Percentiles rank a stretch among this genome's conserved stretches.
Evolutionary conservation across 1,140 invertebrate genomes (phyloP).

Genomic region (Trichomalopsis sarcophagae): DNA sequence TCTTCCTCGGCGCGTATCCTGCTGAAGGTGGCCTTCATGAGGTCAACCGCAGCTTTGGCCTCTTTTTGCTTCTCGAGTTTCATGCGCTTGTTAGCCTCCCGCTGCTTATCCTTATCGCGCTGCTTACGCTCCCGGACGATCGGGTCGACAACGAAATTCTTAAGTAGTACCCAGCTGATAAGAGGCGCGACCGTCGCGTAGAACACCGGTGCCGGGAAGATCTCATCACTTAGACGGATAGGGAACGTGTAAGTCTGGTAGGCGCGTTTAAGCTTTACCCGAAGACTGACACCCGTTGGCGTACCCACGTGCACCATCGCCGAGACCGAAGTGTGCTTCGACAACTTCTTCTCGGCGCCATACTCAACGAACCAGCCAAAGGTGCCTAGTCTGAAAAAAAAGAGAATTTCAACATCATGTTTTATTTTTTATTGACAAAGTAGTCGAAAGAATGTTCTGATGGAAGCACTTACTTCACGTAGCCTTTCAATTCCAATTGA

Average conservation of each 20-base stretch:
- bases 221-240: constrained; percentile 92
- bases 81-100: constrained; percentile 83
- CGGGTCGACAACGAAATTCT: constrained; percentile 92
- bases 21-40: constrained; percentile 91
- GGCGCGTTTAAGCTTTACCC: constrained; percentile 89
- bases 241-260: constrained; percentile 93
- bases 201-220: constrained; percentile 91
- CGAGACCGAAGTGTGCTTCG: constrained; percentile 90
- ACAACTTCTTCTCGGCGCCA: constrained; percentile 94
- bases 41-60: constrained; percentile 87
- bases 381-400: constrained; percentile 83
- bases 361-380: constrained; percentile 92
- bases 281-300: constrained; percentile 90
- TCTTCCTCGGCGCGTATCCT: constrained; percentile 87
- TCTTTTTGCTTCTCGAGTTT: constrained; percentile 87
- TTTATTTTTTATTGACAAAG: constrained; percentile 44
- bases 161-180: constrained; percentile 86
- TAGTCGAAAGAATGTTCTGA: background rate
- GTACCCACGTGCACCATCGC: constrained; percentile 89
- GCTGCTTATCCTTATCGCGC: constrained; percentile 84
- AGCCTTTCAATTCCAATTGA: constrained; percentile 84
- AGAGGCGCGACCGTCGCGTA: constrained; percentile 94
- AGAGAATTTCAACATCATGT: background rate
- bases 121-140: constrained; percentile 86
- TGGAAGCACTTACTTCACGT: constrained; percentile 82